phyloP scores from a whole-genome alignment of 2,797 vertebrate species.

The Buceros bicornis region DNA sequence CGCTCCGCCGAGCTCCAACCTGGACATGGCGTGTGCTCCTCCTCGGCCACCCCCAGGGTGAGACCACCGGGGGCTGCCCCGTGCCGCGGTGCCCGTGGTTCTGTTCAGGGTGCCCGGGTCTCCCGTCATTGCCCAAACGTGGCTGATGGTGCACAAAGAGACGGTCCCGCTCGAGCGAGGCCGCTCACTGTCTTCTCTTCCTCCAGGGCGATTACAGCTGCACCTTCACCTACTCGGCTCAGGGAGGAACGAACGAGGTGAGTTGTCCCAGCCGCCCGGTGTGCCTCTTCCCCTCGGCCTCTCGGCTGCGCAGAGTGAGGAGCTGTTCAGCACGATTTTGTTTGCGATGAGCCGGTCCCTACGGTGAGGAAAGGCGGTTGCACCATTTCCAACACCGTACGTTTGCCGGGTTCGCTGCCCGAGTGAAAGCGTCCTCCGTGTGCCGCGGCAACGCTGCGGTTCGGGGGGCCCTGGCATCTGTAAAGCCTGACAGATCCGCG shows the following conservation, averaged over 20 bases:
- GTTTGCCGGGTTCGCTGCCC: not conserved
- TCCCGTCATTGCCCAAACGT: rapidly evolving
- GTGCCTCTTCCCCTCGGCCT: rapidly evolving
- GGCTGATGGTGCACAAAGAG: not conserved
- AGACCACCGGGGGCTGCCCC: rapidly evolving
- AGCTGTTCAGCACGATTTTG: rapidly evolving
- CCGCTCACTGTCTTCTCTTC: not conserved
- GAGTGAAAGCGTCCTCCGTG: rapidly evolving
- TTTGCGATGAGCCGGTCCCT: not conserved
- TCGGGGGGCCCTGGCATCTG: rapidly evolving
- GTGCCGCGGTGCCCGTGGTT: rapidly evolving
- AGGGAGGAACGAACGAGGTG: slow-evolving; percentile 98
- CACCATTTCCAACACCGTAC: rapidly evolving
- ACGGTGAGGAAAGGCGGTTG: not conserved
- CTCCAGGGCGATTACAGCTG: slow-evolving; percentile 87
- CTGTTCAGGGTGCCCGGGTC: not conserved
- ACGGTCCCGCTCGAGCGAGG: rapidly evolving
- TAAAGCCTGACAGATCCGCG: not conserved
- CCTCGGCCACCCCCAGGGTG: rapidly evolving
- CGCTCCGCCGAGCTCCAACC: rapidly evolving
- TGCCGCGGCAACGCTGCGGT: not conserved
- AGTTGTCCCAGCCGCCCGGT: not conserved
- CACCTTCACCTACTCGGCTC: slow-evolving; percentile 92
- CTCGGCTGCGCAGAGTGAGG: rapidly evolving
- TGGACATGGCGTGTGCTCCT: rapidly evolving